A percentile compares a stretch with the other conserved stretches of the same genome.
These are phyloP conservation scores for Tapirus indicus DNA, from an alignment of 2,797 vertebrate species.

Conservation along the genomic window DNA sequence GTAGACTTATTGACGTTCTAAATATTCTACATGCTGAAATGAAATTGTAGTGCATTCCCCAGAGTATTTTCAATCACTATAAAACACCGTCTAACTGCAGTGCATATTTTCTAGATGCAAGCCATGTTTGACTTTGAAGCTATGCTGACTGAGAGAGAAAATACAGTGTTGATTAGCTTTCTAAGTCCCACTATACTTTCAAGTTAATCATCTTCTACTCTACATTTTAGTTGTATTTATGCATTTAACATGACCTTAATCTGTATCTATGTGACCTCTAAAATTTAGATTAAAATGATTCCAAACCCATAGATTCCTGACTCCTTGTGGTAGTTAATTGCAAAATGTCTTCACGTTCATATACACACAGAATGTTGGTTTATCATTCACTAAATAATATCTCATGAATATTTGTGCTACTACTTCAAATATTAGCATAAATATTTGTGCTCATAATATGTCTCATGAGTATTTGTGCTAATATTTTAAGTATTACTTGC, in stretches of 20 bases:
- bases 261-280: constrained; percentile 12
- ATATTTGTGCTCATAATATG: constrained; percentile 25
- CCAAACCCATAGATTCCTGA: constrained; percentile 10
- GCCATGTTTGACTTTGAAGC: constrained; percentile 71
- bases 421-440: constrained; percentile 53
- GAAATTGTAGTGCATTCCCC: constrained; percentile 62
- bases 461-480: constrained; percentile 42
- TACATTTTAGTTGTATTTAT: constrained; percentile 40
- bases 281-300: constrained; percentile 47
- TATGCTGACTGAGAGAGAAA: constrained; percentile 58
- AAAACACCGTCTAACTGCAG: constrained; percentile 54
- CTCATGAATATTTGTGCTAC: constrained; percentile 45
- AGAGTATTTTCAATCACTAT: constrained; percentile 69
- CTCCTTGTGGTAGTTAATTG: constrained; percentile 22
- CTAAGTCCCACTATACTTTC: constrained; percentile 57
- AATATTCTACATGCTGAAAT: constrained; percentile 66
- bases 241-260: not conserved
- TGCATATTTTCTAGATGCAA: constrained; percentile 52
- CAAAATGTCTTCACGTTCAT: not conserved
- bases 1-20: constrained; percentile 65
- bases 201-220: constrained; percentile 55
- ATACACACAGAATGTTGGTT: constrained; percentile 26
- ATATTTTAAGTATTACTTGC: constrained; percentile 48
- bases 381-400: constrained; percentile 45
- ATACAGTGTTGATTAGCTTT: constrained; percentile 60